Evolutionary conservation across 2,888 invertebrate species (phyloP).

Genomic region (Erebia ligea): DNA sequence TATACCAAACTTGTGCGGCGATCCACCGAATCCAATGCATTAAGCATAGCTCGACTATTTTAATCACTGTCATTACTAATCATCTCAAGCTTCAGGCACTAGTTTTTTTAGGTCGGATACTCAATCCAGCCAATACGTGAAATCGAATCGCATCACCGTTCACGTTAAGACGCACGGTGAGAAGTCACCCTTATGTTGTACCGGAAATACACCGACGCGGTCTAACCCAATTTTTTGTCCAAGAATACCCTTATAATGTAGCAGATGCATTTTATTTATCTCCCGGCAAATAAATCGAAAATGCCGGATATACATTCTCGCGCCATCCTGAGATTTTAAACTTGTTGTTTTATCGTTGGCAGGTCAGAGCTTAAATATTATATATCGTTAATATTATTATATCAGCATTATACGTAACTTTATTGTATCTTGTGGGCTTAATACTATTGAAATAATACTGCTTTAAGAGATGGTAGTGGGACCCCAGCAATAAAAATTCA

Average conservation of each 20-base stretch:
- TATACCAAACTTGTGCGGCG: no score
- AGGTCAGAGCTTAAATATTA: neutral
- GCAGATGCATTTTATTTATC: slow-evolving; percentile 53
- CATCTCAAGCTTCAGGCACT: neutral
- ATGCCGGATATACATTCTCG: slow-evolving; percentile 34
- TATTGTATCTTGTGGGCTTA: no score
- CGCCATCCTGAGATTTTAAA: slow-evolving; percentile 14
- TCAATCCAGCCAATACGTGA: no score
- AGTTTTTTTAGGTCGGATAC: neutral
- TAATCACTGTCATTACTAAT: no score
- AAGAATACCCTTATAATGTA: slow-evolving; percentile 45
- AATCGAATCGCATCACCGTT: neutral
- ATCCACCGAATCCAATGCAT: no score
- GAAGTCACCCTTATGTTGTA: slow-evolving; percentile 11
- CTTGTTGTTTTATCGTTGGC: neutral
- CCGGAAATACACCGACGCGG: slow-evolving; percentile 48
- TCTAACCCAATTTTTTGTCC: slow-evolving; percentile 61
- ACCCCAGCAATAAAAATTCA: no score
- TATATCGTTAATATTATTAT: neutral
- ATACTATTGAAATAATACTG: no score
- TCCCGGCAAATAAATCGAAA: slow-evolving; percentile 36
- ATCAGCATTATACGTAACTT: no score
- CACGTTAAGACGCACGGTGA: neutral
- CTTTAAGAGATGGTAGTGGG: no score
- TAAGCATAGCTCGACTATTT: no score